Base-by-base conservation (phyloP, 2,113 vertebrate species). In the Prionailurus bengalensis region DNA sequence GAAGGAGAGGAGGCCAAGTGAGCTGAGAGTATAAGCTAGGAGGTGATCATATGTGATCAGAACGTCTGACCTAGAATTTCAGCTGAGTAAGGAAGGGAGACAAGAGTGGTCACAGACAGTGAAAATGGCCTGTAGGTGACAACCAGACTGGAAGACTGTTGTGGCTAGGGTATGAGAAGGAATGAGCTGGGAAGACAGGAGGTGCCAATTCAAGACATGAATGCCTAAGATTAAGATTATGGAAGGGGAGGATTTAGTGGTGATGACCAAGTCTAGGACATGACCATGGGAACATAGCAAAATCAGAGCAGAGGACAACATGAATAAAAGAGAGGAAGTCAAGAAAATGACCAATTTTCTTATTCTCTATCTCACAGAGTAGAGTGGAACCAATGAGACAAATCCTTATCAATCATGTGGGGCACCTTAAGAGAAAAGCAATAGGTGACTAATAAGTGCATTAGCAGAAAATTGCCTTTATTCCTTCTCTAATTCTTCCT, bases 391-490 rank as follows among this genome's bases (percentile, higher is more conserved):
- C 82, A 83, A 53, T 19, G 58, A 95, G 85, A 42, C 39, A 83
- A 91, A 51, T 88, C 51, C 81, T 94, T 45, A 66, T 63, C 85
- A 74, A 63, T 92, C 66, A 89, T 8, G 45, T 61, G 17, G 16
- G 55, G 78, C 14, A 42, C 85, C 74, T 31, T 58, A 53, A 66
- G 14, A 68, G 27, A 91, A 95, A 86, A 92, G 71, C 63, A 93
- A 39, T 79, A 42, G 10, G 8, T 95, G 86, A 92, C 81, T 96
- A 93, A 89, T 45, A 94, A 80, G 74, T 5, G 84, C 68, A 80
- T 90, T 58, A 91, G 36, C 16, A 71, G 95, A 90, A 97, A 92
- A 84, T 15, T 76, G 76, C 70, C 96, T 93, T 78, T 80, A 76
- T 68, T 85, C 88, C 33, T 89, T 29, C 79, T 76, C 19, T 90